phyloP scores from a whole-genome alignment of 2,888 invertebrate genomes.

The Alloplasta piceator region DNA sequence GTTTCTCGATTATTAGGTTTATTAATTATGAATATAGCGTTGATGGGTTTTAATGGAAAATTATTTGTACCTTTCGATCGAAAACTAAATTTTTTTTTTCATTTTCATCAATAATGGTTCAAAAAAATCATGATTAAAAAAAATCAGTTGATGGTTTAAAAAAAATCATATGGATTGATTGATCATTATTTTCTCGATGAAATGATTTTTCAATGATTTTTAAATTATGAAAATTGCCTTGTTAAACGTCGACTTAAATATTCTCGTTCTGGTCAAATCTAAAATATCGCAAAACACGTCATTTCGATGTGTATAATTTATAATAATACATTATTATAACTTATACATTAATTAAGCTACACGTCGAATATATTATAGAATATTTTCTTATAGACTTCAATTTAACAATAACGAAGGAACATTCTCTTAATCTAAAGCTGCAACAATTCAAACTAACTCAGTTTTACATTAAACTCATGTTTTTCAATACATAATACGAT shows the following conservation, averaged over 20 bases:
- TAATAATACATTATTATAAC: slow-evolving; percentile 7
- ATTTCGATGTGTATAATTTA: slow-evolving; percentile 39
- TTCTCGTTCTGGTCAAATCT: slow-evolving; percentile 22
- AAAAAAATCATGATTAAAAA: too few relatives aligned
- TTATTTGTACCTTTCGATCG: too few relatives aligned
- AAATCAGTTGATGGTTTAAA: too few relatives aligned
- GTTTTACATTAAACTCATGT: slow-evolving; percentile 15
- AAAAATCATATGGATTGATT: too few relatives aligned
- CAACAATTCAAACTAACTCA: slow-evolving; percentile 41
- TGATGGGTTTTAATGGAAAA: too few relatives aligned
- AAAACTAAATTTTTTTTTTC: too few relatives aligned
- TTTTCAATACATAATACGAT: too few relatives aligned
- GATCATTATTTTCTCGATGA: not conserved
- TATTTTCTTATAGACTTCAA: slow-evolving; percentile 57
- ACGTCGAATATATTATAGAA: slow-evolving; percentile 54
- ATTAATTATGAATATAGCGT: not conserved
- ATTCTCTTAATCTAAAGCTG: slow-evolving; percentile 42
- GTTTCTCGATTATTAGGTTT: slow-evolving; percentile 12
- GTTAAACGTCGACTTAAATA: too few relatives aligned
- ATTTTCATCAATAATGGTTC: too few relatives aligned
- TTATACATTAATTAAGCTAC: not conserved
- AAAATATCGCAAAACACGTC: slow-evolving; percentile 32
- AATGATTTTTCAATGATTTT: slow-evolving; percentile 13
- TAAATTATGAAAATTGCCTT: too few relatives aligned
- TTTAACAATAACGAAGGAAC: slow-evolving; percentile 58